Evolutionary conservation across 2,797 vertebrate species (phyloP), one percentile per base, ranked within the genome.

Genomic region (Garrulus glandarius): DNA sequence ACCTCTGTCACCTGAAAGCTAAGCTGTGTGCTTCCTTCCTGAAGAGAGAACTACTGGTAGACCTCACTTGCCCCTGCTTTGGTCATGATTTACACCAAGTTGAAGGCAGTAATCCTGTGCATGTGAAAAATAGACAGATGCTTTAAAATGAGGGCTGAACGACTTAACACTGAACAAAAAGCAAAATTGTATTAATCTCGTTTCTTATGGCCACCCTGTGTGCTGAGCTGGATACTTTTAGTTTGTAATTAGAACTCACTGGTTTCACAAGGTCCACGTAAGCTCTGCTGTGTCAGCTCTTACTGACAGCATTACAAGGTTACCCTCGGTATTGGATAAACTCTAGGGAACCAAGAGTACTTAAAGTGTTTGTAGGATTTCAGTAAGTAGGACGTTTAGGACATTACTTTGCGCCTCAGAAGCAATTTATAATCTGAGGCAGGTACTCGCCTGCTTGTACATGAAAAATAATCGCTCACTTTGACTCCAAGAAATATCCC

Each of bases 351-450:
- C 44, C 29, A 96, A 41, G 11, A 0, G 0, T 46, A 39, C 70
- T 49, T 75, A n/a, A 43, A 92, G n/a, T 53, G 14, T 83, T 91
- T 72, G 71, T 68, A 87, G 37, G 70, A 76, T 96, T 95, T 94
- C 80, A 76, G 8, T 92, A 72, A 93, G 30, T 32, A 89, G 68
- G 71, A 43, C 1, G 0, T 53, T 87, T 75, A 91, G 64, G 71
- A 46, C 47, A 44, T 36, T 49, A 43, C 32, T 94, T 81, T 57
- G 22, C 22, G 21, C 8, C 21, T 79, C 36, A 20, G 44, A 43
- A 79, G 29, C 29, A 57, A 41, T 70, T 89, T 59, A 43, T 69
- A 83, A 43, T 43, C 29, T 84, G 81, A 80, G 70, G 16, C 15
- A 39, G 30, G 27, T 29, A 49, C 19, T 74, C 0, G 0, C 11